Percentiles rank a stretch among this genome's conserved stretches.
Conservation (phyloP, 1,140 invertebrate species). For the Aphidius ervi region DNA sequence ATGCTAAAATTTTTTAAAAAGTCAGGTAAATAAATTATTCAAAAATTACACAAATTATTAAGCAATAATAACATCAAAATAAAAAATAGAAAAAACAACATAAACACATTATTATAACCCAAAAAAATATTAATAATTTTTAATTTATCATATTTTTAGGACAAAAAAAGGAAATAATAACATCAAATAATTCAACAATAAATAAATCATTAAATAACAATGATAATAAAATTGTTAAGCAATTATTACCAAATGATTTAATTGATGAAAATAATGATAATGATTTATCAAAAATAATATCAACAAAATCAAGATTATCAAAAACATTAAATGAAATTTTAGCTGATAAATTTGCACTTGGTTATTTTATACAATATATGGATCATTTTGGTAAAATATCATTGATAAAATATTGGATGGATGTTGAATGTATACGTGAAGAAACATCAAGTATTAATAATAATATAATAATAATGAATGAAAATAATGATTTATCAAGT, state of each 20-base stretch:
- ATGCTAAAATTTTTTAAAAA: conserved; percentile 55
- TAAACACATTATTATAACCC: conserved; percentile 1
- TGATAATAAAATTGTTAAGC: too few species aligned
- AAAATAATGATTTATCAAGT: conserved; percentile 20
- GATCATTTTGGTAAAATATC: conserved; percentile 57
- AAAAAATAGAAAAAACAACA: background rate
- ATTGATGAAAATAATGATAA: conserved; percentile 41
- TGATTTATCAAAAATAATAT: conserved; percentile 29
- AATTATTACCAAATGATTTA: conserved; percentile 34
- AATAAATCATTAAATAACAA: too few species aligned
- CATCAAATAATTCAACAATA: too few species aligned
- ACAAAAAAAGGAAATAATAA: too few species aligned
- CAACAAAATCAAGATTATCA: conserved; percentile 55
- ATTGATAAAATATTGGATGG: conserved; percentile 69
- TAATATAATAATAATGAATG: conserved; percentile 26
- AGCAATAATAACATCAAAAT: too few species aligned
- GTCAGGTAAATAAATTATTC: conserved; percentile 46
- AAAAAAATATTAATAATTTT: background rate
- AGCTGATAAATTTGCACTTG: conserved; percentile 64
- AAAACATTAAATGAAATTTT: conserved; percentile 65
- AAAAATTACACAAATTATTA: too few species aligned
- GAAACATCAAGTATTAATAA: conserved; percentile 42
- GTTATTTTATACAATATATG: conserved; percentile 72
- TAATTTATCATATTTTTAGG: too few species aligned
- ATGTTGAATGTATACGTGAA: conserved; percentile 64